Base-by-base conservation (phyloP, 1,140 invertebrate genomes). In the Hirudo medicinalis region DNA sequence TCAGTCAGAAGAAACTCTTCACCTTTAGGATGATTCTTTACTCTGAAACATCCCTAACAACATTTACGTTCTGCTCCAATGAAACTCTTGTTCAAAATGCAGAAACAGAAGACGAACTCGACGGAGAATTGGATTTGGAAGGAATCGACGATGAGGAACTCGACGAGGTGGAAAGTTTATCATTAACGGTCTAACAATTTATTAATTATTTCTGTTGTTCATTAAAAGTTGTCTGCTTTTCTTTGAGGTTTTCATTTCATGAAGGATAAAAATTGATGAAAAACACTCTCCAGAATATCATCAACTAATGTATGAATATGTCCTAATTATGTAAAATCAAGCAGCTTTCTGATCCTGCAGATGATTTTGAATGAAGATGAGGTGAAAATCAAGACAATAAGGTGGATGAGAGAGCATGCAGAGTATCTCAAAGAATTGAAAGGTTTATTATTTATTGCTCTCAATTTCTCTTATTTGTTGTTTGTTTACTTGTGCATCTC, bases 61-160 rank as follows among this genome's bases (percentile, higher is more conserved):
- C 43, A 49, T 49, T 49, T 49, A 49, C 9, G 8, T 69, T 2
- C 0, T 69, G 2, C 36, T 43, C 2, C 15, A 6, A 22, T 69
- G 9, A 20, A 22, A 29, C 15, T 25, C 1, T 70, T 5, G 22
- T 70, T 20, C 15, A 19, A 55, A 29, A 22, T 29, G 9, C 17
- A 63, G 55, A 71, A 5, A 54, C 43, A 29, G 70, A 71, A 22
- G 54, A 29, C 11, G 22, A 32, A 70, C 67, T 17, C n/a, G 19
- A 77, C 75, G 87, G 88, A 4, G 89, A 91, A 77, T 81, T 94
- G n/a, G 85, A 89, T 76, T 82, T 92, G 9, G 87, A 87, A 67
- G 91, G 88, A 67, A 86, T 94, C 32, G 91, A 94, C 77, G 91
- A 94, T 76, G 87, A 88, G 29, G 94, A 97, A 83, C 84, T 97